Evolutionary conservation across 2,797 vertebrate genomes (phyloP).

Genomic region (Mus spretus): DNA sequence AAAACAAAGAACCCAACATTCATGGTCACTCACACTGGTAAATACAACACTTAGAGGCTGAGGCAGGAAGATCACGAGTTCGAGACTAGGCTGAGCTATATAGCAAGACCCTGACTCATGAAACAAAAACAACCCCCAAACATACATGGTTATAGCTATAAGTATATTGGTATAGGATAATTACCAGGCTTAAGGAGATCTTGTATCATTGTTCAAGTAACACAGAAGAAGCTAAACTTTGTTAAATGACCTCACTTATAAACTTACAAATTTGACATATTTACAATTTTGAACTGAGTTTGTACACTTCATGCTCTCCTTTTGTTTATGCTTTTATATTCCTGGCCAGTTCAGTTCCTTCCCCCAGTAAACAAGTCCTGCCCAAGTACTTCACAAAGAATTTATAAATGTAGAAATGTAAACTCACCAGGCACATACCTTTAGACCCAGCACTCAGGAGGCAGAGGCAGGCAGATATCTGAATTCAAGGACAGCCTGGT

Average conservation of each 20-base stretch:
- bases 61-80: background rate
- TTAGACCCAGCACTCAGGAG: background rate
- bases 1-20: background rate
- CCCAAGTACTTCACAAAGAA: conserved; percentile 46
- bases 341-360: conserved; percentile 36
- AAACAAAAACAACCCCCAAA: background rate
- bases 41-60: background rate
- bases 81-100: background rate
- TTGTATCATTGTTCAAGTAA: background rate
- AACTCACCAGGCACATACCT: background rate
- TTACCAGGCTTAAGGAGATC: background rate
- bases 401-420: background rate
- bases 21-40: background rate
- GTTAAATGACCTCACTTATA: background rate
- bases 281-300: conserved; percentile 39
- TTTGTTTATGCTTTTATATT: conserved; percentile 28
- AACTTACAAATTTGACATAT: background rate
- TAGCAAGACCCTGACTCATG: background rate
- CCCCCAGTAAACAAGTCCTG: background rate
- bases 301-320: conserved; percentile 18
- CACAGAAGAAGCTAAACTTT: background rate
- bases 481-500: background rate
- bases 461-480: background rate
- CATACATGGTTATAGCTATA: background rate
- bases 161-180: conserved; percentile 47